phyloP scores from a whole-genome alignment of 2,888 invertebrate species.

The Seira musarum region DNA sequence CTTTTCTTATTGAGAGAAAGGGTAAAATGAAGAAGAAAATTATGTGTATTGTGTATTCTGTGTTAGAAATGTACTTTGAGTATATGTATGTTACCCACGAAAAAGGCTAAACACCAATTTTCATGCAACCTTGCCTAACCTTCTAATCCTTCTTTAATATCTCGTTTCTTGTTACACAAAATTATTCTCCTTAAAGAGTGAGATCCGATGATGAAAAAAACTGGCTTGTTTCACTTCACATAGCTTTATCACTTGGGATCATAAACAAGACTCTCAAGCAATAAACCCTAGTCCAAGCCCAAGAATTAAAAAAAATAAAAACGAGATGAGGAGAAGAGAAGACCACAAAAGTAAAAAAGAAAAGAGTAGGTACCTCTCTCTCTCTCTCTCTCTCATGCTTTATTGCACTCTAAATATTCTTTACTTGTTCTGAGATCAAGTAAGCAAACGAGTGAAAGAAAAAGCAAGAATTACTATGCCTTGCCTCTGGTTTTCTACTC shows the following conservation, averaged over 20 bases:
- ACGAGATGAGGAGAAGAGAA: slow-evolving; percentile 26
- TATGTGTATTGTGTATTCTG: neutral
- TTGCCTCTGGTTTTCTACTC: slow-evolving; percentile 4
- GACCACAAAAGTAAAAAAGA: slow-evolving; percentile 32
- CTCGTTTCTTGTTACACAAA: slow-evolving; percentile 1
- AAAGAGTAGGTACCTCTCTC: slow-evolving; percentile 30
- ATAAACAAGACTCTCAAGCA: slow-evolving; percentile 17
- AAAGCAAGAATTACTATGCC: neutral
- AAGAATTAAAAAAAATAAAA: neutral
- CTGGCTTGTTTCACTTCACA: slow-evolving; percentile 13
- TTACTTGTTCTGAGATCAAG: neutral
- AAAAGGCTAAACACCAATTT: neutral
- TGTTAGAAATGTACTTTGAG: no score
- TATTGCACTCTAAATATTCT: neutral
- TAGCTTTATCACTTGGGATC: slow-evolving; percentile 9
- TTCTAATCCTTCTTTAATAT: slow-evolving; percentile 21
- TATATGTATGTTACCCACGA: neutral
- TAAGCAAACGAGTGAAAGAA: neutral
- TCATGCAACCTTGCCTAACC: slow-evolving; percentile 54
- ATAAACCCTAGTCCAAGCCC: slow-evolving; percentile 12
- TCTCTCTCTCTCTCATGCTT: slow-evolving; percentile 2
- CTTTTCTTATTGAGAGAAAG: neutral
- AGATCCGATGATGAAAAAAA: neutral
- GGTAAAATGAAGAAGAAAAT: neutral
- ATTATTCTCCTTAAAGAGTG: neutral